These are phyloP conservation scores for Cephalopterus ornatus DNA, from an alignment of 2,113 vertebrate genomes.

Conservation along the genomic window DNA sequence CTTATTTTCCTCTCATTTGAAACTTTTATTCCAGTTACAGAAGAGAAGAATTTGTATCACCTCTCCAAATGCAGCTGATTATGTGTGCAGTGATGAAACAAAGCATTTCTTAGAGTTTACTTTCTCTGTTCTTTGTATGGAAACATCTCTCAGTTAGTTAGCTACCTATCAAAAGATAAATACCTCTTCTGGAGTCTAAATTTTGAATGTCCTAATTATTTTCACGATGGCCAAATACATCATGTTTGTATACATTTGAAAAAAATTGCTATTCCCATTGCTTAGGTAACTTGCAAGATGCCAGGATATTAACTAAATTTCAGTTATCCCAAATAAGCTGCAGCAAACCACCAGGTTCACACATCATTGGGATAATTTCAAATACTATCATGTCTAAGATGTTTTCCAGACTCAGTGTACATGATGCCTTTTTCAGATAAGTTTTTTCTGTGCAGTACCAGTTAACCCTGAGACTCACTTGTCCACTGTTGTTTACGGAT, in stretches of 20 bases:
- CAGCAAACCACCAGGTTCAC: not conserved
- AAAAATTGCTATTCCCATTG: not conserved
- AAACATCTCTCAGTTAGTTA: not conserved
- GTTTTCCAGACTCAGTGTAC: not conserved
- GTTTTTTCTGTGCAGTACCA: not conserved
- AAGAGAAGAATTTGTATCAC: not conserved
- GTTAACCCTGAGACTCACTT: not conserved
- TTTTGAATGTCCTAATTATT: not conserved
- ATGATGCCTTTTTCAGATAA: not conserved
- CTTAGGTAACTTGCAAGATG: not conserved
- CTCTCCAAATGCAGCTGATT: not conserved
- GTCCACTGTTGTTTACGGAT: not conserved
- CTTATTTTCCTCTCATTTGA: not conserved
- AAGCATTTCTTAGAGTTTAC: not conserved
- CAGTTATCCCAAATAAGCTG: not conserved
- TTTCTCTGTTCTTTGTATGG: not conserved
- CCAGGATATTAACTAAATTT: not conserved
- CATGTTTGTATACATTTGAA: not conserved
- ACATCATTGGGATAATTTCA: not conserved
- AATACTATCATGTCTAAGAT: not conserved
- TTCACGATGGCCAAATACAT: not conserved
- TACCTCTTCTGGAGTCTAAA: not conserved
- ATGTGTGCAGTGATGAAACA: not conserved
- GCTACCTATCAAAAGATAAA: not conserved
- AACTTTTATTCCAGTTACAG: not conserved